Conservation (phyloP, 2,888 invertebrate genomes). For the Cephus pulcher region DNA sequence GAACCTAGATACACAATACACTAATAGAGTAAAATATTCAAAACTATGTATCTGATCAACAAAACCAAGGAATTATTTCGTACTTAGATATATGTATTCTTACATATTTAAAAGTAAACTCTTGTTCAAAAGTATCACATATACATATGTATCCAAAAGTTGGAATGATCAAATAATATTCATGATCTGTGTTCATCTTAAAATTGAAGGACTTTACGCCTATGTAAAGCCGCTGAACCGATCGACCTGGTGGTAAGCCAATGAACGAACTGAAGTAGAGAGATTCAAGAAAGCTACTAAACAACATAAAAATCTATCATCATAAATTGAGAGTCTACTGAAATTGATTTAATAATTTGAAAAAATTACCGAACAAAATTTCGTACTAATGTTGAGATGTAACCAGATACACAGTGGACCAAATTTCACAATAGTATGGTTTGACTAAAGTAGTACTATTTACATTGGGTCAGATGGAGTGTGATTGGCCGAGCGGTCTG, state of each 20-base stretch:
- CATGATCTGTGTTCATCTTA: not conserved
- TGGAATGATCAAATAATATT: not conserved
- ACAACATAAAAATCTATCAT: not conserved
- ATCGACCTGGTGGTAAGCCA: not conserved
- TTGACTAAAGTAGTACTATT: constrained; percentile 35
- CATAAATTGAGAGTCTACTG: not conserved
- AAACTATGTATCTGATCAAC: not conserved
- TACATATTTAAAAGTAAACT: not conserved
- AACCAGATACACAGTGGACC: not conserved
- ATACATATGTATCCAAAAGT: not conserved
- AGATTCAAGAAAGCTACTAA: not conserved
- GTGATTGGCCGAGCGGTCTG: constrained; percentile 44
- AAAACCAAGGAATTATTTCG: too few relatives aligned
- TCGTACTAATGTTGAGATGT: not conserved
- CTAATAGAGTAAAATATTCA: not conserved
- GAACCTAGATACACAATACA: not conserved
- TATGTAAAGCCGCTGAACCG: not conserved
- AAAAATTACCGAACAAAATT: not conserved
- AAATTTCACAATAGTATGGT: not conserved
- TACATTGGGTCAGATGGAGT: constrained; percentile 34
- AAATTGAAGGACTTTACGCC: not conserved
- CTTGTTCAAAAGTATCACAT: not conserved
- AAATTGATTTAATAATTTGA: not conserved
- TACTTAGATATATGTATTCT: not conserved
- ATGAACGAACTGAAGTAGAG: not conserved